Conservation (phyloP, 2,888 invertebrate species). For the Teinopalpus imperialis region DNA sequence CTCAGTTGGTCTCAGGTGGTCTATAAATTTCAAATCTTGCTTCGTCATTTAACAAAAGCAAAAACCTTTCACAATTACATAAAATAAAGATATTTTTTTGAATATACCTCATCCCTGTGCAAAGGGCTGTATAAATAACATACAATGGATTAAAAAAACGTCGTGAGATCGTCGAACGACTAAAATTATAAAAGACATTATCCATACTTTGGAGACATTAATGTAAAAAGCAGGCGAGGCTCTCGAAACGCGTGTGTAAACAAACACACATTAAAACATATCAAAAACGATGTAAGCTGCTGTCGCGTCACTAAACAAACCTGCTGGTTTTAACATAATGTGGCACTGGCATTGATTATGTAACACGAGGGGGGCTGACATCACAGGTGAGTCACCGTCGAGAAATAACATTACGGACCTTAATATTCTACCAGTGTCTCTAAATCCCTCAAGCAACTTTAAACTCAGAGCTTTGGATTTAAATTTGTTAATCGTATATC, state of each 20-base stretch:
- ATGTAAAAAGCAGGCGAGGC: too few species aligned
- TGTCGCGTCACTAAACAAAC: slow-evolving; percentile 24
- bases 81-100: too few species aligned
- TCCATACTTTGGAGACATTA: too few species aligned
- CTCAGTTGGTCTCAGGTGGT: too few species aligned
- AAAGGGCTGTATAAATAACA: too few species aligned
- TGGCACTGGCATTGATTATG: slow-evolving; percentile 32
- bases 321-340: slow-evolving; percentile 33
- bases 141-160: neutral
- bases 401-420: slow-evolving; percentile 44
- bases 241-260: neutral
- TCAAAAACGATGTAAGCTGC: slow-evolving; percentile 6
- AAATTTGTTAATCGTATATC: slow-evolving; percentile 7
- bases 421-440: slow-evolving; percentile 30
- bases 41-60: too few species aligned
- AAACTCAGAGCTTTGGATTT: slow-evolving; percentile 25
- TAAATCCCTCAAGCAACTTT: slow-evolving; percentile 2
- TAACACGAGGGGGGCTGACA: slow-evolving; percentile 25
- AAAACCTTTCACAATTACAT: too few species aligned
- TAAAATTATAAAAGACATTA: neutral
- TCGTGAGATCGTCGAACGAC: neutral
- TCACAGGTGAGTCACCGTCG: slow-evolving; percentile 43
- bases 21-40: too few species aligned
- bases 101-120: too few species aligned
- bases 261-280: neutral